phyloP scores from a whole-genome alignment of 2,888 invertebrate genomes.

The Julus scanicus region DNA sequence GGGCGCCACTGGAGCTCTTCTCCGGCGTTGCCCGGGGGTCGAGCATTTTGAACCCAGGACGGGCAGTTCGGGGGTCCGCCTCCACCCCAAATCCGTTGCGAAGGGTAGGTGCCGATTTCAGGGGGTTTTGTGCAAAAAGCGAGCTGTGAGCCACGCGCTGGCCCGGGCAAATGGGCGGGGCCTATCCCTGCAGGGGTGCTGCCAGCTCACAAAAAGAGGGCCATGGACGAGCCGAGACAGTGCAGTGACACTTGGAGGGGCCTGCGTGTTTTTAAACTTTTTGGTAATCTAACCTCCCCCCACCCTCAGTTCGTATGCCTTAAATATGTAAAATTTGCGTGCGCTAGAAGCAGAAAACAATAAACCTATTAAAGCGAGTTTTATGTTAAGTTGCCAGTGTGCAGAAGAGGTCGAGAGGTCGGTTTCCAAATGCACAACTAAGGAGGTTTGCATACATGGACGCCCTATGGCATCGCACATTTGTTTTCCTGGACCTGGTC shows the following conservation, averaged over 20 bases:
- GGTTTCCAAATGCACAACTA: background rate
- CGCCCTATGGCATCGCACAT: background rate
- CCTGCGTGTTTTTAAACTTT: conserved; percentile 37
- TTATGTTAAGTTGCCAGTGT: conserved; percentile 4
- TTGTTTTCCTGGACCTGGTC: background rate
- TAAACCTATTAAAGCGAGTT: conserved; percentile 24
- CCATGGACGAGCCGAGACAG: conserved; percentile 21
- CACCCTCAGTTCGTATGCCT: background rate
- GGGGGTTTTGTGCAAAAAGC: conserved; percentile 15
- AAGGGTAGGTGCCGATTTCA: background rate
- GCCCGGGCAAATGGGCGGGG: conserved; percentile 48
- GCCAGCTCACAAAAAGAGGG: conserved; percentile 23
- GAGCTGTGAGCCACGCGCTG: conserved; percentile 38
- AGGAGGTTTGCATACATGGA: background rate
- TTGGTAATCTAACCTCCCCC: background rate
- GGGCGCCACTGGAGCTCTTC: background rate
- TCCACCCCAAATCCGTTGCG: background rate
- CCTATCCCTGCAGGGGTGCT: conserved; percentile 40
- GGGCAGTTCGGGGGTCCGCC: background rate
- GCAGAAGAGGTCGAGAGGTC: background rate
- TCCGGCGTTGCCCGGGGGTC: background rate
- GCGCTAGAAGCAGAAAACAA: background rate
- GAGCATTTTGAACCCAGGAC: background rate
- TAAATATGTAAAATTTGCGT: conserved; percentile 28
- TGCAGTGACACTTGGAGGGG: conserved; percentile 49